Evolutionary conservation across 2,113 vertebrate species (phyloP).

Genomic region (Ceuthmochares aereus): DNA sequence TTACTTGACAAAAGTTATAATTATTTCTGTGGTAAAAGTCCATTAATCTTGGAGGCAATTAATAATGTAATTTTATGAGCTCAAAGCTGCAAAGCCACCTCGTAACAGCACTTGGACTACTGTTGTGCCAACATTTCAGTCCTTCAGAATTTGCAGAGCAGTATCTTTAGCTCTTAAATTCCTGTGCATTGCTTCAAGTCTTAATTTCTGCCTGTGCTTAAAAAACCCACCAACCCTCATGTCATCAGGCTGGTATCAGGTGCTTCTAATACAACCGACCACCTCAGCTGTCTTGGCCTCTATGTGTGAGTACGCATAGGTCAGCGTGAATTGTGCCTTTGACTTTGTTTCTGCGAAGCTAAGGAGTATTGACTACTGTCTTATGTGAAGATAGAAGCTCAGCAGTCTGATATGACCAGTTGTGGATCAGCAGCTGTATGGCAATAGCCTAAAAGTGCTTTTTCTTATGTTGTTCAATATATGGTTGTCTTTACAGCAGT

Average conservation of each 20-base stretch:
- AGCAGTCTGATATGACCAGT: neutral
- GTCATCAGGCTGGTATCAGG: neutral
- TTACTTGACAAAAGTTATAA: neutral
- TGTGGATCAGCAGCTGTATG: neutral
- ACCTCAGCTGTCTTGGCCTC: neutral
- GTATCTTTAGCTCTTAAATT: neutral
- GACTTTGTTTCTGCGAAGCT: neutral
- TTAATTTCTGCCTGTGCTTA: neutral
- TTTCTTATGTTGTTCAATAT: neutral
- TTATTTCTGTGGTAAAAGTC: neutral
- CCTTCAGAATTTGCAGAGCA: neutral
- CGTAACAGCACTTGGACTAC: neutral
- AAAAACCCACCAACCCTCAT: neutral
- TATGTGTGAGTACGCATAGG: neutral
- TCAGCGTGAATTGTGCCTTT: neutral
- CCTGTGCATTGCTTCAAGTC: neutral
- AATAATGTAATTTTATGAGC: neutral
- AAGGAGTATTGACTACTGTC: neutral
- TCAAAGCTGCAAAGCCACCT: neutral
- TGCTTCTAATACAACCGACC: neutral
- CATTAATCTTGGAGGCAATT: neutral
- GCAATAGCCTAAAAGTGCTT: neutral
- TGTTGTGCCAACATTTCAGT: neutral
- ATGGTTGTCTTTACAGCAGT: neutral
- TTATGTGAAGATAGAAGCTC: neutral